Conservation (phyloP, 2,113 vertebrate species). For the Xiphorhynchus elegans region DNA sequence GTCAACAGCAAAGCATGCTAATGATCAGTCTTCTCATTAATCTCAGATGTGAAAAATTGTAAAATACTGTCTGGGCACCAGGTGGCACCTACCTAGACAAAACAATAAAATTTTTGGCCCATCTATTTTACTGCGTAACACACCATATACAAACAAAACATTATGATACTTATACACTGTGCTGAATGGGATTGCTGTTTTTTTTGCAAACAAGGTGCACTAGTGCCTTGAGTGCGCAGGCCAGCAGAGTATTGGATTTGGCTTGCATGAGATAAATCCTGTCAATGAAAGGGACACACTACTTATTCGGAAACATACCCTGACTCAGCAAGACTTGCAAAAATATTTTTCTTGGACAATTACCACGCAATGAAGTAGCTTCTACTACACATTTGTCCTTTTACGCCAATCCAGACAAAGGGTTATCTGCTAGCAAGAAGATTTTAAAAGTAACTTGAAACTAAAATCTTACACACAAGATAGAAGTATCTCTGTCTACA, state of each 20-base stretch:
- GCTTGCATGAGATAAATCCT: background rate
- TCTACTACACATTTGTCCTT: slow-evolving; percentile 36
- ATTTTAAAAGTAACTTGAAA: background rate
- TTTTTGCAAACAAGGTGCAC: background rate
- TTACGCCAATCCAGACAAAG: slow-evolving; percentile 1
- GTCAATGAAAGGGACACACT: background rate
- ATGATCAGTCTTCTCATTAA: background rate
- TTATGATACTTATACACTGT: accelerated
- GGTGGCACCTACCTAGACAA: background rate
- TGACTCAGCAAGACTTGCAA: slow-evolving; percentile 40
- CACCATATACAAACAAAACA: background rate
- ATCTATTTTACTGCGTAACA: background rate
- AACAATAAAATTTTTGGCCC: background rate
- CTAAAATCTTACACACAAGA: background rate
- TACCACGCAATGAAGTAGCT: slow-evolving; percentile 16
- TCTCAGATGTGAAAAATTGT: background rate
- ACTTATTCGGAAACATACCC: slow-evolving; percentile 15
- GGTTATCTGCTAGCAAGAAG: slow-evolving; percentile 14
- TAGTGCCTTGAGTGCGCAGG: background rate
- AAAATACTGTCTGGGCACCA: background rate
- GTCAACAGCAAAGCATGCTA: background rate
- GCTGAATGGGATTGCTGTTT: background rate
- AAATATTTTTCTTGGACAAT: slow-evolving; percentile 58
- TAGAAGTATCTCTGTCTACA: background rate
- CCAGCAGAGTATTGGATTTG: background rate